Percentiles rank a stretch among this genome's conserved stretches.
Conservation (phyloP, 2,113 vertebrate species). For the Cettia cetti region DNA sequence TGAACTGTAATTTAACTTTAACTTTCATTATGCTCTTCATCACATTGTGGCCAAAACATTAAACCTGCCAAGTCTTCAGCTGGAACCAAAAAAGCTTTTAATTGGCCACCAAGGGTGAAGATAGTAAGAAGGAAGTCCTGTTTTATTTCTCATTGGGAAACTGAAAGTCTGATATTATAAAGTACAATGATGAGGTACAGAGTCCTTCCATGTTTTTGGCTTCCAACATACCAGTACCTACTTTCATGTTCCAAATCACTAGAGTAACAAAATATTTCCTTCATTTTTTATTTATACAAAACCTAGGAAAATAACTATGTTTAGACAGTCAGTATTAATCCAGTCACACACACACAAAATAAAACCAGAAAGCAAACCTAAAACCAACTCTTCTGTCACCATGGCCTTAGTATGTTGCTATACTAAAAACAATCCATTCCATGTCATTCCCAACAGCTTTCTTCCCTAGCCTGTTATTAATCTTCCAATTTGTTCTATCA, state of each 20-base stretch:
- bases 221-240: background rate
- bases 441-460: background rate
- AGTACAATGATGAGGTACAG: background rate
- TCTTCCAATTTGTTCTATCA: background rate
- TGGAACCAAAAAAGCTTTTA: slow-evolving; percentile 35
- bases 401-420: background rate
- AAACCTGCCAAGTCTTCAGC: slow-evolving; percentile 28
- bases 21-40: slow-evolving; percentile 33
- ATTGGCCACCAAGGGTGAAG: slow-evolving; percentile 21
- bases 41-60: background rate
- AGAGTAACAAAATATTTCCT: background rate
- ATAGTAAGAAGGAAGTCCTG: background rate
- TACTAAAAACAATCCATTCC: background rate
- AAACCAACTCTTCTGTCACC: background rate
- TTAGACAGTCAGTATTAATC: background rate
- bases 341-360: background rate
- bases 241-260: background rate
- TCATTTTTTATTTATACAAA: background rate
- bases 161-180: background rate
- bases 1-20: slow-evolving; percentile 37
- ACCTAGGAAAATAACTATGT: background rate
- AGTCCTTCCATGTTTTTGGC: background rate
- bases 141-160: slow-evolving; percentile 12
- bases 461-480: background rate
- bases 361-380: background rate